Base-by-base conservation (phyloP, 2,888 invertebrate species). In the Diplazon laetatorius region DNA sequence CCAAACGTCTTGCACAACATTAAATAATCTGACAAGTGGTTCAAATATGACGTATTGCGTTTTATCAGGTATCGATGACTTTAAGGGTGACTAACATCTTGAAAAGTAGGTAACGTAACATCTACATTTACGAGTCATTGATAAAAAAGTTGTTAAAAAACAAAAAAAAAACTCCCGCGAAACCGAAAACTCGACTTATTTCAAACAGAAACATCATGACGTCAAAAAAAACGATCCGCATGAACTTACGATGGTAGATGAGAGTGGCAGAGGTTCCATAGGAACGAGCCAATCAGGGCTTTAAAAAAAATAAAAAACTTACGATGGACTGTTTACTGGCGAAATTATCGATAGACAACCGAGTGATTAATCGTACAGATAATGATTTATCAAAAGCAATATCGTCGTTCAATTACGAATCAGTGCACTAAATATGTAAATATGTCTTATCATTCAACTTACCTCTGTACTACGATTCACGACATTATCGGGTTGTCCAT, bases 401-500 rank as follows among this genome's bases (percentile, higher is more conserved):
- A n/a, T 9, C 25, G 25, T 14, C 12, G 39, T 50, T 50, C 37
- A 66, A 52, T 52, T 6, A 52, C 22, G n/a, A 20, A 22, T 52
- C 65, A 48, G 50, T 39, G 37, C 52, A 37, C 30, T 16, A 39
- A 50, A 39, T 16, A 30, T 39, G 18, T 16, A 39, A 50, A 39
- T 16, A 30, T 39, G 20, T 55, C 30, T 68, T 68, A 55, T 72
- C 44, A 46, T 42, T 44, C 20, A 10, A 63, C 78, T 78, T 69
- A 78, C 74, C 78, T 73, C 35, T 9, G 25, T 55, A 22, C 42
- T 57, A 59, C 52, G 55, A 68, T 18, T 37, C 59, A 78, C 63
- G 62, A 63, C 63, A 30, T 69, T 63, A 50, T 74, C 59, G 65
- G 44, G 69, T 62, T 74, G 30, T 73, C 44, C 74, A 74, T 70